These are phyloP conservation scores for Syritta pipiens DNA, from an alignment of 2,888 invertebrate species.

Conservation along the genomic window DNA sequence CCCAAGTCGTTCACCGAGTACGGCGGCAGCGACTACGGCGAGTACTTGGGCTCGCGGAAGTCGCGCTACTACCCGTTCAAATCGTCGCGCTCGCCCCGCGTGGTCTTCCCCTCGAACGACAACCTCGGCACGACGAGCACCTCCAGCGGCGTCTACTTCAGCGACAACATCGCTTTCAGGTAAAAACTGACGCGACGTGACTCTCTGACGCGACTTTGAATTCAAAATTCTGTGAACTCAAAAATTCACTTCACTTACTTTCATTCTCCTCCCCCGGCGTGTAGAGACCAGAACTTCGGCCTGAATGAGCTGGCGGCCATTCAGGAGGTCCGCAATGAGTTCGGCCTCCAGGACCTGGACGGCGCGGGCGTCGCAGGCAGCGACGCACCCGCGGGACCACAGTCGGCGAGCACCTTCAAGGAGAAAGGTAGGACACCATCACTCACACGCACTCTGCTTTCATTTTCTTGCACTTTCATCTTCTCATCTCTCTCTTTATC, in stretches of 20 bases:
- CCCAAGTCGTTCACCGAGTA: constrained; percentile 78
- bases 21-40: constrained; percentile 73
- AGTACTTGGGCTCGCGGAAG: constrained; percentile 76
- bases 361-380: constrained; percentile 74
- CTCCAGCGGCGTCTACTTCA: constrained; percentile 77
- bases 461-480: constrained; percentile 11
- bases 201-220: neutral
- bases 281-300: constrained; percentile 83
- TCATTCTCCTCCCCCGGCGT: too few species aligned
- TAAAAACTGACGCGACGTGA: constrained; percentile 66
- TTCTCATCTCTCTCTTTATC: neutral
- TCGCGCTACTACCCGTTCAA: constrained; percentile 78
- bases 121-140: constrained; percentile 76
- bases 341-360: constrained; percentile 83
- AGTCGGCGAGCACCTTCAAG: constrained; percentile 81
- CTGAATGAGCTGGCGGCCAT: constrained; percentile 81
- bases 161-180: constrained; percentile 79
- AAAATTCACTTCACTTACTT: neutral
- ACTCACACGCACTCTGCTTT: constrained; percentile 1
- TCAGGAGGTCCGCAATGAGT: constrained; percentile 81
- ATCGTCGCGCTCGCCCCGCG: constrained; percentile 78
- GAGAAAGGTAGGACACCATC: constrained; percentile 83
- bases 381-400: constrained; percentile 74
- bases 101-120: constrained; percentile 78
- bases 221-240: neutral